Evolutionary conservation across 2,113 vertebrate species (phyloP), one percentile per base, ranked within the genome.

Genomic region (Romanogobio albipinnatus): DNA sequence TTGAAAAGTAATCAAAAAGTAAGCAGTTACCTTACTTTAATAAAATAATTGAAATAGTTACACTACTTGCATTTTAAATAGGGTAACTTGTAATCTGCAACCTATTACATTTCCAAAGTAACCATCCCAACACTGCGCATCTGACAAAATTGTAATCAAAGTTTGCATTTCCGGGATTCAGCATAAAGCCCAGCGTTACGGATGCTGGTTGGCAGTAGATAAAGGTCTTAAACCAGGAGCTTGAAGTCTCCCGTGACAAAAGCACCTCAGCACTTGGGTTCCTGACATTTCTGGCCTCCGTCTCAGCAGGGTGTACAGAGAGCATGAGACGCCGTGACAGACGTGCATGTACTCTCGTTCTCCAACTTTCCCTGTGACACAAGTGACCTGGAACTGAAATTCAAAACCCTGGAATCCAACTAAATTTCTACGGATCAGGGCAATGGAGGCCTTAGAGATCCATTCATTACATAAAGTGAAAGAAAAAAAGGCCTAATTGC

Each of bases 301-400:
- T 53, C 45, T 68, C 15, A 68, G 45, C 45, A 64, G 56, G 56
- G 56, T 77, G 33, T 36, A 43, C 22, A 79, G 14, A 62, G 39
- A 78, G 36, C 36, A 64, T 11, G 13, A 47, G 39, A 39, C 14
- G 6, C 62, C 45, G 51, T 26, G 14, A 36, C 79, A 22, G 15
- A 26, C 24, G 43, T 66, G 43, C 39, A 47, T 66, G 17, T 49
- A 33, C 24, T 66, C 58, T 64, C n/a, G 45, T 81, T 49, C 43
- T 33, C 61, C 19, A 17, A 81, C 43, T 36, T 5, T 81, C 79
- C 15, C 9, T 1, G n/a, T 64, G 58, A 61, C 56, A 26, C 3
- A 1, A 47, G n/a, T 83, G 74, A 86, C 53, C 80, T 77, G 49
- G 39, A 47, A 26, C 58, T 59, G 75, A 86, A 87, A 82, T 45